Conservation (phyloP, 2,113 vertebrate genomes). For the Helogale parvula region DNA sequence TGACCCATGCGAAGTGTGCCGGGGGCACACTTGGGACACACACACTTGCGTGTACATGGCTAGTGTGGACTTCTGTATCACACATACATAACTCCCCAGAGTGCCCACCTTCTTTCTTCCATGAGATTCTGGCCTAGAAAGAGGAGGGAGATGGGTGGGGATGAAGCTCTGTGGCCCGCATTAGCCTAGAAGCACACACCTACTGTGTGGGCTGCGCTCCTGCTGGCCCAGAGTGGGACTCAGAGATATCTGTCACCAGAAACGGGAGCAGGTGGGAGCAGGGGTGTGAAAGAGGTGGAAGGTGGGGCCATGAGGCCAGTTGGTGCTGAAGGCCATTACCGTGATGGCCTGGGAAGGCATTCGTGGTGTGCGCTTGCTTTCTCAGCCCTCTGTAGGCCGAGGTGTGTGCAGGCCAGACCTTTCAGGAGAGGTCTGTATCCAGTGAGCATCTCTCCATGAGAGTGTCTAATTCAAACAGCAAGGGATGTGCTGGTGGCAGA, state of each 20-base stretch:
- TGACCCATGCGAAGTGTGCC: background rate
- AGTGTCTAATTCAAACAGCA: background rate
- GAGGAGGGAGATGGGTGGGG: background rate
- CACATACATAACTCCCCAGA: background rate
- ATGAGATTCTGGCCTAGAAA: background rate
- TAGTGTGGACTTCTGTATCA: background rate
- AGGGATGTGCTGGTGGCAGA: too few species aligned
- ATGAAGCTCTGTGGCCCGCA: background rate
- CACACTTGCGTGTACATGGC: fast-evolving
- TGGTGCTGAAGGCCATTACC: background rate
- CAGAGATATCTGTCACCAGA: background rate
- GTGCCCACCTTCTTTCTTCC: background rate
- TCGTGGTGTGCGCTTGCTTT: fast-evolving
- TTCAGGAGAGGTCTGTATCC: background rate
- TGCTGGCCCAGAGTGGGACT: background rate
- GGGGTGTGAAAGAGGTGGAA: background rate
- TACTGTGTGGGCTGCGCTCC: fast-evolving
- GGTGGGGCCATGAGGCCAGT: background rate
- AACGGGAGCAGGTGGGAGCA: background rate
- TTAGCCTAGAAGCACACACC: background rate
- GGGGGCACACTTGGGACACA: background rate
- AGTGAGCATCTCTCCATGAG: background rate
- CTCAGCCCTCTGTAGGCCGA: background rate
- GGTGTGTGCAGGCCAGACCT: background rate
- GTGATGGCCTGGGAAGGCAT: background rate